These are phyloP conservation scores for Microtus richardsoni DNA, from an alignment of 2,113 vertebrate species.

Conservation along the genomic window DNA sequence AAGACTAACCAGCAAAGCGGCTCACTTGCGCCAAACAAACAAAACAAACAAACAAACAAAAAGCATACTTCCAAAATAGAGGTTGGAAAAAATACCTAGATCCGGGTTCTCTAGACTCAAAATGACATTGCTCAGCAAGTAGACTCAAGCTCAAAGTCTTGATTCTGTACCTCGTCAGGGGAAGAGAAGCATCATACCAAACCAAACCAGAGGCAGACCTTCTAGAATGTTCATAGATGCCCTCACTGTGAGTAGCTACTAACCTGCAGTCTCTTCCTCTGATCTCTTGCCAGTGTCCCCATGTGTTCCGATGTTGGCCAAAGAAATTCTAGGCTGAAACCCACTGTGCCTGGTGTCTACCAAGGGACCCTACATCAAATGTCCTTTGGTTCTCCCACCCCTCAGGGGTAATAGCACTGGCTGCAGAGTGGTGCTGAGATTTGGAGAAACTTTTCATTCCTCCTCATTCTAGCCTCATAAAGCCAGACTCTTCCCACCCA, in stretches of 20 bases:
- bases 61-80: neutral
- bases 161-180: neutral
- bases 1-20: accelerated
- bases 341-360: neutral
- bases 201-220: neutral
- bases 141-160: accelerated
- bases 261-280: neutral
- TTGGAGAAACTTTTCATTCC: accelerated
- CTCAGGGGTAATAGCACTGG: accelerated
- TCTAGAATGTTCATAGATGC: too few relatives aligned
- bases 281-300: too few relatives aligned
- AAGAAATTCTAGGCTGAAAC: neutral
- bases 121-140: neutral
- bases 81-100: neutral
- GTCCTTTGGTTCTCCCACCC: accelerated
- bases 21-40: neutral
- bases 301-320: neutral
- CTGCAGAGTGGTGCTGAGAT: neutral
- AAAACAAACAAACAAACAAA: neutral
- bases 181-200: neutral
- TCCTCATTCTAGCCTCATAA: neutral
- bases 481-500: neutral
- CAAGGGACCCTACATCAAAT: accelerated
- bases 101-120: neutral
- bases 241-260: accelerated